Base-by-base conservation (phyloP, 1,140 invertebrate species). In the Scaptomyza montana region DNA sequence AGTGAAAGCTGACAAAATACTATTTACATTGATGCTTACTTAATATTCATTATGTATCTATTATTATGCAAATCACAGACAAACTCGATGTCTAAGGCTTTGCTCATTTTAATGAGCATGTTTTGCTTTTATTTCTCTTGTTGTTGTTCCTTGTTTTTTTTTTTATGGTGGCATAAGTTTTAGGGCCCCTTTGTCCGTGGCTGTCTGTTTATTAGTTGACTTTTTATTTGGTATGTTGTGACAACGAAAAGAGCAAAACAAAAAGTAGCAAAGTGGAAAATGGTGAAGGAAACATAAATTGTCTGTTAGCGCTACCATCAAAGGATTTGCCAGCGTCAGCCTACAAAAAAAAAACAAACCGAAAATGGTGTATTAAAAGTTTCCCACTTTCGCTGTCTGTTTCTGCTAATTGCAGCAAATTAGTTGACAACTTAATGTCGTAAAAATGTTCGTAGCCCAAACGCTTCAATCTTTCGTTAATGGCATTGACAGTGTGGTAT, bases 351-450 rank as follows among this genome's bases (percentile, higher is more conserved):
- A 46, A 25, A 19, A 55, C 2, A 51, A 51, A 16, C 16, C 16
- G 16, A 19, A 57, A 71, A 43, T 5, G 0, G 39, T n/a, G 12
- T 43, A 43, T n/a, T 43, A 43, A 71, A 65, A 65, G 61, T 71
- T 65, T 51, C 51, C 36, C 51, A 56, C 61, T 50, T 65, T 79
- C 47, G 50, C 72, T 50, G 49, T 41, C 53, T 78, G 64, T 78
- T 66, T 46, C 56, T 68, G 62, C 74, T 78, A 84, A 80, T 80
- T 89, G 80, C 74, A 68, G 61, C 82, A 87, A 87, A 87, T 87
- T 87, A 87, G 85, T 89, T 89, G 86, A 89, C 85, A 89, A 90
- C 84, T 89, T 89, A 89, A 89, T 79, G 84, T 87, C 77, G 84
- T 84, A 79, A 87, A 89, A 89, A 80, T 84, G 79, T 89, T 36